A percentile compares a stretch with the other conserved stretches of the same genome.
These are phyloP conservation scores for Temnothorax unifasciatus DNA, from an alignment of 2,888 invertebrate species.

Conservation along the genomic window DNA sequence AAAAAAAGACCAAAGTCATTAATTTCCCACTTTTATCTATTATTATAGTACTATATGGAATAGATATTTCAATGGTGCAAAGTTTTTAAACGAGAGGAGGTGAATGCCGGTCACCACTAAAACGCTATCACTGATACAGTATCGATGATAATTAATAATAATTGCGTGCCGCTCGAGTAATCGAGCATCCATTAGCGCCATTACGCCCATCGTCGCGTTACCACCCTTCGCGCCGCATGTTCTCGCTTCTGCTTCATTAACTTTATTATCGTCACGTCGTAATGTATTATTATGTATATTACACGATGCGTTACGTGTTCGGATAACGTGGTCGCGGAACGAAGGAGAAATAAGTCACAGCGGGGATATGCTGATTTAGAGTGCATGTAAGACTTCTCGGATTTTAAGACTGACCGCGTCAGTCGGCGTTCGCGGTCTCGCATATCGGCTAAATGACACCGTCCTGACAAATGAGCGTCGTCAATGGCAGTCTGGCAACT, in stretches of 20 bases:
- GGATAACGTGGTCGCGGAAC: constrained; percentile 49
- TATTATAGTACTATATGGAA: not conserved
- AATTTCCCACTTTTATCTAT: not conserved
- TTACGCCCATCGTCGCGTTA: constrained; percentile 51
- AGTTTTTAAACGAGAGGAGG: not conserved
- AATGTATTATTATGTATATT: constrained; percentile 72
- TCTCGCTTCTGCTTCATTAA: constrained; percentile 51
- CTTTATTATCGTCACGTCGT: constrained; percentile 60
- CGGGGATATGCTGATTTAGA: constrained; percentile 66
- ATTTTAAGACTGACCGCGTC: constrained; percentile 64
- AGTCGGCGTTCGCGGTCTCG: constrained; percentile 48
- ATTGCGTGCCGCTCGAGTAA: constrained; percentile 50
- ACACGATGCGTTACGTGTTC: constrained; percentile 44
- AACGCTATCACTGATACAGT: constrained; percentile 22
- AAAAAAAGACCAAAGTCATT: not conserved
- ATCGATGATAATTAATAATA: constrained; percentile 56
- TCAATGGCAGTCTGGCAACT: constrained; percentile 49
- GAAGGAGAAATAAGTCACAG: constrained; percentile 65
- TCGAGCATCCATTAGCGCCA: constrained; percentile 56
- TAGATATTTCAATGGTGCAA: not conserved
- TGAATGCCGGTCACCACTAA: constrained; percentile 6
- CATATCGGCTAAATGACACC: constrained; percentile 59
- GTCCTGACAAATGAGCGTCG: constrained; percentile 61
- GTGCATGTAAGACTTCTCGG: constrained; percentile 57
- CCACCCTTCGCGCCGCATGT: constrained; percentile 38